Conservation (phyloP, 2,113 vertebrate species). For the Podarcis raffonei region DNA sequence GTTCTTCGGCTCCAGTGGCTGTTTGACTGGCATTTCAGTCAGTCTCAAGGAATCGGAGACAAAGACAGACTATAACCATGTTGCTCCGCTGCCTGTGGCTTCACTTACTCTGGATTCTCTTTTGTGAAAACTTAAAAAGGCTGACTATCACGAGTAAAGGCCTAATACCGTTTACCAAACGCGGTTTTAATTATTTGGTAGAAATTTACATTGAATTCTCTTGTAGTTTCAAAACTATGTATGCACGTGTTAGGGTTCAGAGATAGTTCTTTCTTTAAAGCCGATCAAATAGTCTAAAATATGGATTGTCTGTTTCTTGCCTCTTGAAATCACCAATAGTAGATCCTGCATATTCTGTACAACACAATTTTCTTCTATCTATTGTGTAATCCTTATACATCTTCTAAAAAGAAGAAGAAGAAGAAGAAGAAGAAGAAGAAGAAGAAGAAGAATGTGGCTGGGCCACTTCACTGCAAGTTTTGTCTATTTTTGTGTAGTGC, state of each 20-base stretch:
- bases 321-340: not conserved
- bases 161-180: not conserved
- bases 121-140: rapidly evolving
- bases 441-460: too few species aligned
- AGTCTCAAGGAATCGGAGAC: not conserved
- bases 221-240: not conserved
- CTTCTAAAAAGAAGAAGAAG: not conserved
- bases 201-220: not conserved
- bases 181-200: not conserved
- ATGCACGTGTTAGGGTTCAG: not conserved
- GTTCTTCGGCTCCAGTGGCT: slow-evolving; percentile 51
- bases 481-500: not conserved
- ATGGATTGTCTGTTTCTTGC: not conserved
- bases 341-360: not conserved
- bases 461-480: not conserved
- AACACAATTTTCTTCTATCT: not conserved
- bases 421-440: too few species aligned
- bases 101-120: not conserved
- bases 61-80: not conserved
- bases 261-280: not conserved
- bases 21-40: not conserved
- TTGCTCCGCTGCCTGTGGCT: rapidly evolving
- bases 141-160: rapidly evolving
- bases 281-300: not conserved
- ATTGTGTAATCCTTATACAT: not conserved